phyloP scores from a whole-genome alignment of 2,797 vertebrate genomes.

The Alectoris magna region DNA sequence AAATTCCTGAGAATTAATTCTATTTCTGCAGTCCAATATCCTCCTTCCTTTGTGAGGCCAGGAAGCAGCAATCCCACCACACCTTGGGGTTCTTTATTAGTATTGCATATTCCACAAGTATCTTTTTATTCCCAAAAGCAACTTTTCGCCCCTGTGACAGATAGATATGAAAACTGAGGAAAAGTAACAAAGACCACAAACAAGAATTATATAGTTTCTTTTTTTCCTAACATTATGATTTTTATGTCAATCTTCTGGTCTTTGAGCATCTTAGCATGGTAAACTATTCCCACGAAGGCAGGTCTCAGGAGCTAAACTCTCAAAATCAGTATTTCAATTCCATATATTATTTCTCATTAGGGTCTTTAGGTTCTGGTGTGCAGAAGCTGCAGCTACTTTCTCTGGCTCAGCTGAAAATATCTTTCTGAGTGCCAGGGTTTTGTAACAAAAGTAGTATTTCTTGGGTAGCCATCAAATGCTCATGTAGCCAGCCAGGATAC shows the following conservation, averaged over 20 bases:
- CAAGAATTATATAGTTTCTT: background rate
- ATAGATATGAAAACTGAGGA: background rate
- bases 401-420: background rate
- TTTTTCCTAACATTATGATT: background rate
- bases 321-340: background rate
- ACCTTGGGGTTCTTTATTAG: background rate
- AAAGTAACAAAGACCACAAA: background rate
- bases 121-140: background rate
- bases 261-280: background rate
- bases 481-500: background rate
- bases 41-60: background rate
- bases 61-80: background rate
- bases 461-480: background rate
- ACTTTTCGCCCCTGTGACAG: background rate
- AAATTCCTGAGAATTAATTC: conserved; percentile 14
- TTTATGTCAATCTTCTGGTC: background rate
- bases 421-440: background rate
- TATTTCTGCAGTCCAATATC: background rate
- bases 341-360: background rate
- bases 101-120: background rate
- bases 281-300: background rate
- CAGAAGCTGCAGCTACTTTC: background rate
- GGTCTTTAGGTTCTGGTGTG: background rate
- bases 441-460: background rate
- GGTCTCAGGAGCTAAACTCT: background rate